Conservation (phyloP, 2,113 vertebrate species). For the Neolamprologus kungweensis region DNA sequence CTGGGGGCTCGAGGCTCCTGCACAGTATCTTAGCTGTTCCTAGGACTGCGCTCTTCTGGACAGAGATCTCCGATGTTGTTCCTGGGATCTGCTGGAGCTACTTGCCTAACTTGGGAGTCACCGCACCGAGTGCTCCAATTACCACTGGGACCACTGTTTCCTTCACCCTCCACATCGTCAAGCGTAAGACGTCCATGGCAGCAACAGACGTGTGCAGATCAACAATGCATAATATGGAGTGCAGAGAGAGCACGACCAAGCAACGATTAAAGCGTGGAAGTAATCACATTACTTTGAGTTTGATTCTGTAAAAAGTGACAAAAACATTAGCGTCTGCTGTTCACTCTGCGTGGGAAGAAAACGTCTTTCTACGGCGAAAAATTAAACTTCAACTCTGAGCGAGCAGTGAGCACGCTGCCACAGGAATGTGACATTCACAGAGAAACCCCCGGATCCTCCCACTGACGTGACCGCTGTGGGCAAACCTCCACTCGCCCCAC, state of each 20-base stretch:
- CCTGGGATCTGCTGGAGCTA: rapidly evolving
- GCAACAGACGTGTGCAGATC: neutral
- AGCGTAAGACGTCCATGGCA: neutral
- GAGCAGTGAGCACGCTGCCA: rapidly evolving
- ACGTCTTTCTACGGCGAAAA: rapidly evolving
- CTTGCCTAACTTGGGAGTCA: neutral
- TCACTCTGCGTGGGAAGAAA: neutral
- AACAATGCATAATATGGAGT: neutral
- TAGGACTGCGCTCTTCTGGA: neutral
- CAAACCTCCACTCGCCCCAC: rapidly evolving
- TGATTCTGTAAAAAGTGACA: neutral
- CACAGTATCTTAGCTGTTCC: neutral
- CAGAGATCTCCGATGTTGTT: neutral
- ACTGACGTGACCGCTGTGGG: rapidly evolving
- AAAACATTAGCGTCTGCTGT: neutral
- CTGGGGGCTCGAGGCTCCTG: neutral
- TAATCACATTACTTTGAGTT: neutral
- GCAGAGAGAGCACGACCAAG: rapidly evolving
- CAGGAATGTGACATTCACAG: rapidly evolving
- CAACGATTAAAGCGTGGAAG: rapidly evolving
- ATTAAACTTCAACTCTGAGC: neutral
- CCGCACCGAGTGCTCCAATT: neutral
- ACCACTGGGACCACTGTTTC: rapidly evolving
- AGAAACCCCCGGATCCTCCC: rapidly evolving
- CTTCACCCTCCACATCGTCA: rapidly evolving